Percentiles rank a stretch among this genome's conserved stretches.
These are phyloP conservation scores for Hycleus phaleratus DNA, from an alignment of 1,140 invertebrate species.

Conservation along the genomic window DNA sequence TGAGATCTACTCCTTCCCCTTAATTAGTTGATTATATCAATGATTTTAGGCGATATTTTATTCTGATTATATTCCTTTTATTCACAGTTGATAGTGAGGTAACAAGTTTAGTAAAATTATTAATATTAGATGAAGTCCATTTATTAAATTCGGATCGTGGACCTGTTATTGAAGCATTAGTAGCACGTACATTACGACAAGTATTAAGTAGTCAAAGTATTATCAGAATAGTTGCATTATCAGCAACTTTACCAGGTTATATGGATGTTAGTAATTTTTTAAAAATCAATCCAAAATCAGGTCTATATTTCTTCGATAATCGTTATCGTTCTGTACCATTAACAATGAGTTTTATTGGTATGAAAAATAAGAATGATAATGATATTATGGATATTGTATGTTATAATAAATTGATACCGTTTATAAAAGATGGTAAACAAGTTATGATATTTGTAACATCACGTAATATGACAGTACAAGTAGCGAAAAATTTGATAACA, in stretches of 20 bases:
- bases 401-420: constrained; percentile 85
- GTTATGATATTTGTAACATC: constrained; percentile 99
- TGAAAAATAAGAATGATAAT: constrained; percentile 65
- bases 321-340: constrained; percentile 86
- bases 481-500: constrained; percentile 49
- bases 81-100: constrained; percentile 78
- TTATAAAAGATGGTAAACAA: constrained; percentile 86
- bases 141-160: constrained; percentile 94
- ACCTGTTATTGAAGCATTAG: constrained; percentile 94
- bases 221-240: constrained; percentile 96
- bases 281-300: constrained; percentile 84
- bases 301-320: constrained; percentile 96
- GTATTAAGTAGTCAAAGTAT: constrained; percentile 93
- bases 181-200: constrained; percentile 89
- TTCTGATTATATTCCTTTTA: not conserved
- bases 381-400: constrained; percentile 86
- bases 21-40: too few relatives aligned
- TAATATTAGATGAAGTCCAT: constrained; percentile 99
- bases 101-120: constrained; percentile 81
- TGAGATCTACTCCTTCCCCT: too few relatives aligned
- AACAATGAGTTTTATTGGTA: constrained; percentile 85
- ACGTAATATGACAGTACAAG: constrained; percentile 86
- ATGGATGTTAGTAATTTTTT: constrained; percentile 93
- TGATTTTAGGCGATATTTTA: not conserved
- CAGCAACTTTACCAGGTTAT: constrained; percentile 97